These are phyloP conservation scores for Pristiophorus japonicus DNA, from an alignment of 2,113 vertebrate species.

Conservation along the genomic window DNA sequence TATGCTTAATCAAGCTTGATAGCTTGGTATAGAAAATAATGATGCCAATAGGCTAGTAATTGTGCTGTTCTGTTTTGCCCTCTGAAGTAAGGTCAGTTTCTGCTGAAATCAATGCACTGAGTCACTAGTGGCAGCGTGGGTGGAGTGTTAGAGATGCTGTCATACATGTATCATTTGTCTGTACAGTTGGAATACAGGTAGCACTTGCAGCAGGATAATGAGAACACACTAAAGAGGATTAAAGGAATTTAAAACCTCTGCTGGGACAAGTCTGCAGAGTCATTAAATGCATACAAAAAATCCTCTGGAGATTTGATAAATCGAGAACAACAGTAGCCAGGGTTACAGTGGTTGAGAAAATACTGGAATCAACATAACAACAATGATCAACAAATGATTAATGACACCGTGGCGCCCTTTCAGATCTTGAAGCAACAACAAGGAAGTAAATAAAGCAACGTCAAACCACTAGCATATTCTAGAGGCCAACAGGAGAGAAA, in stretches of 20 bases:
- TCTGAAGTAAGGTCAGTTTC: background rate
- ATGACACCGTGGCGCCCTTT: background rate
- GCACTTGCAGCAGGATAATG: background rate
- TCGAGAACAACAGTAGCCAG: background rate
- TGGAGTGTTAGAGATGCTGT: background rate
- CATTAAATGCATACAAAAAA: conserved; percentile 2
- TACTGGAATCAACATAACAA: background rate
- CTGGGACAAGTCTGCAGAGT: background rate
- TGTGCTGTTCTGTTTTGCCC: background rate
- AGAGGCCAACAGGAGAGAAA: background rate
- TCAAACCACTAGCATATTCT: background rate
- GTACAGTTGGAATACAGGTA: background rate
- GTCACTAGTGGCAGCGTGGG: background rate
- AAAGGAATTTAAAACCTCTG: conserved; percentile 16
- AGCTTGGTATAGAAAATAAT: background rate
- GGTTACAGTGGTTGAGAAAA: conserved; percentile 17
- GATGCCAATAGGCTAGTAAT: background rate
- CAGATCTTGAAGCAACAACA: background rate
- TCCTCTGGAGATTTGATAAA: background rate
- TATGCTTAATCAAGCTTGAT: background rate
- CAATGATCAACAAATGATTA: background rate
- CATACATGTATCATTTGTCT: background rate
- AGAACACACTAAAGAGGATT: background rate
- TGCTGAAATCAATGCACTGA: background rate
- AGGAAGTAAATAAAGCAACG: background rate